Evolutionary conservation across 1,140 invertebrate species (phyloP).

Genomic region (Araneus ventricosus): DNA sequence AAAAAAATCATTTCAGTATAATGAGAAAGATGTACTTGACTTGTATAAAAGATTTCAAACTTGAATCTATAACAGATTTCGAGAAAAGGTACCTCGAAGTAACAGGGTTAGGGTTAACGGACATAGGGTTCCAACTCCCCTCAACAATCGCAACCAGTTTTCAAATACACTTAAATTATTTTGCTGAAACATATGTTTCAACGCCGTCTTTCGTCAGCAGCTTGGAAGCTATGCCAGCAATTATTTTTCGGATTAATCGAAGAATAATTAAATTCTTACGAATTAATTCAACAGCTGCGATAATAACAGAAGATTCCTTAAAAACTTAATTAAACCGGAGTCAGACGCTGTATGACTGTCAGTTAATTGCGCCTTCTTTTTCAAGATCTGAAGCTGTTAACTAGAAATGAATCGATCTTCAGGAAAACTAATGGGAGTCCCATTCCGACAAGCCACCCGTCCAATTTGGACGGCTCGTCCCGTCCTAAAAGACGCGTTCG

Average conservation of each 20-base stretch:
- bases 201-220: neutral
- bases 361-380: neutral
- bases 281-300: neutral
- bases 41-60: no score
- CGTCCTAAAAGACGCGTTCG: neutral
- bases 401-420: neutral
- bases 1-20: no score
- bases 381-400: neutral
- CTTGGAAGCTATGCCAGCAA: neutral
- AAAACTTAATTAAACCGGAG: slow-evolving; percentile 4
- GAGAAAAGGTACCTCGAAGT: no score
- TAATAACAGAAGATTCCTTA: neutral
- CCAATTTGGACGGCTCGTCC: neutral
- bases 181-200: no score
- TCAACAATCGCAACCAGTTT: neutral
- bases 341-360: neutral
- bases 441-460: slow-evolving; percentile 13
- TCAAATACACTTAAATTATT: neutral
- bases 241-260: neutral
- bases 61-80: no score
- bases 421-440: neutral
- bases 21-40: no score
- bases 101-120: no score
- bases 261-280: neutral
- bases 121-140: no score